These are phyloP conservation scores for Chromis chromis DNA, from an alignment of 2,797 vertebrate species.

Conservation along the genomic window DNA sequence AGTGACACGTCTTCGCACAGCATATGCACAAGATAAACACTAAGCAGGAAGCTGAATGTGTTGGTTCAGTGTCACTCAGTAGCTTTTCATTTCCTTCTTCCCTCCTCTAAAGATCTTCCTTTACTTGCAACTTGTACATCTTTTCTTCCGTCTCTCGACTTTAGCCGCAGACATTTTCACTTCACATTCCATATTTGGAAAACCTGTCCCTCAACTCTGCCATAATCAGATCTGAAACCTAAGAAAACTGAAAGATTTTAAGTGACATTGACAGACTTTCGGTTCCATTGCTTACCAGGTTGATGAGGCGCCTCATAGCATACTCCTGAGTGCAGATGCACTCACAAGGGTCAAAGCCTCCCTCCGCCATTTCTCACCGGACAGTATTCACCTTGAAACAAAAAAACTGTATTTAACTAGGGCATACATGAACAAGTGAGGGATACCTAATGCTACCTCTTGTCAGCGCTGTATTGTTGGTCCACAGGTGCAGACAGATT, in stretches of 20 bases:
- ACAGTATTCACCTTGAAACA: slow-evolving; percentile 55
- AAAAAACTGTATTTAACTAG: slow-evolving; percentile 27
- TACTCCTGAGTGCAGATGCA: slow-evolving; percentile 96
- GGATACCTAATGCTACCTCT: slow-evolving; percentile 48
- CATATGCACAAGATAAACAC: slow-evolving; percentile 58
- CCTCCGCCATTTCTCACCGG: slow-evolving; percentile 92
- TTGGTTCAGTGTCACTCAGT: slow-evolving; percentile 3
- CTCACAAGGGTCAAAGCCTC: slow-evolving; percentile 97
- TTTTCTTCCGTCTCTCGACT: neutral
- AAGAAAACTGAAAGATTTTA: too few relatives aligned
- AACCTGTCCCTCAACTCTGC: neutral
- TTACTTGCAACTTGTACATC: neutral
- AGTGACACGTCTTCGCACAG: slow-evolving; percentile 3
- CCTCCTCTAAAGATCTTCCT: neutral
- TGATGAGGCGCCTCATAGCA: slow-evolving; percentile 96
- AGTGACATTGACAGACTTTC: neutral
- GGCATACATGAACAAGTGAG: slow-evolving; percentile 25
- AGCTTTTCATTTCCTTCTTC: slow-evolving; percentile 18
- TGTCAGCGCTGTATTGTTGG: slow-evolving; percentile 44
- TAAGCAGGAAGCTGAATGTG: slow-evolving; percentile 80
- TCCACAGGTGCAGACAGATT: slow-evolving; percentile 4
- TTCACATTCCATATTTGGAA: slow-evolving; percentile 14
- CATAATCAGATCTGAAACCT: neutral
- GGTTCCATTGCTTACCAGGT: slow-evolving; percentile 90
- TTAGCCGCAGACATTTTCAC: neutral